Conservation (phyloP, 2,888 invertebrate genomes). For the Ctena decussata region DNA sequence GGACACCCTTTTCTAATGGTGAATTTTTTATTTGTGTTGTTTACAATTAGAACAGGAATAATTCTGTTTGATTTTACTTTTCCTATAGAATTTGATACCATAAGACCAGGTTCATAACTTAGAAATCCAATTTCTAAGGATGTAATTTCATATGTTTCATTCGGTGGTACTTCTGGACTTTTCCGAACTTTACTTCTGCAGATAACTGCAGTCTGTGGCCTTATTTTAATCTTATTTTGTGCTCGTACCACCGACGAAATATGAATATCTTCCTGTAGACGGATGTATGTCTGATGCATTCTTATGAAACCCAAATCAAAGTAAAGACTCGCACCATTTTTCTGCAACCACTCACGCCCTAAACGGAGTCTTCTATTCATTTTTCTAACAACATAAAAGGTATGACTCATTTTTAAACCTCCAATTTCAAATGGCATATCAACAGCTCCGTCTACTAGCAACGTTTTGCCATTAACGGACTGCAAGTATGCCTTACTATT, state of each 20-base stretch:
- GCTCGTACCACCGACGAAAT: background rate
- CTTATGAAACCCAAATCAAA: conserved; percentile 34
- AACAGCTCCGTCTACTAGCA: background rate
- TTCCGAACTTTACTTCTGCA: background rate
- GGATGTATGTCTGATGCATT: background rate
- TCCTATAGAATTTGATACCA: background rate
- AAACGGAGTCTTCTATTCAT: conserved; percentile 3
- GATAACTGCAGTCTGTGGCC: background rate
- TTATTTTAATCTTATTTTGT: background rate
- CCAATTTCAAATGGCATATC: background rate
- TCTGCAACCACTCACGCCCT: background rate
- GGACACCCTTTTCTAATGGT: too few species aligned
- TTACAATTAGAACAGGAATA: background rate
- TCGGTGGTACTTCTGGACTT: background rate
- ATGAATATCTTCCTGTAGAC: background rate
- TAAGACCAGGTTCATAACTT: background rate
- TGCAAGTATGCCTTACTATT: background rate
- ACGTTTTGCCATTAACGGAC: background rate
- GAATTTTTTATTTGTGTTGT: background rate
- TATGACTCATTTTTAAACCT: background rate
- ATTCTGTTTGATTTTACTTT: background rate
- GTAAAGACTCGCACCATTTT: conserved; percentile 19
- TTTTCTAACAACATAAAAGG: background rate
- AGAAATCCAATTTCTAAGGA: background rate
- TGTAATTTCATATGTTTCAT: background rate